These are phyloP conservation scores for Sarcophaga peregrina DNA, from an alignment of 1,140 invertebrate genomes.

Conservation along the genomic window DNA sequence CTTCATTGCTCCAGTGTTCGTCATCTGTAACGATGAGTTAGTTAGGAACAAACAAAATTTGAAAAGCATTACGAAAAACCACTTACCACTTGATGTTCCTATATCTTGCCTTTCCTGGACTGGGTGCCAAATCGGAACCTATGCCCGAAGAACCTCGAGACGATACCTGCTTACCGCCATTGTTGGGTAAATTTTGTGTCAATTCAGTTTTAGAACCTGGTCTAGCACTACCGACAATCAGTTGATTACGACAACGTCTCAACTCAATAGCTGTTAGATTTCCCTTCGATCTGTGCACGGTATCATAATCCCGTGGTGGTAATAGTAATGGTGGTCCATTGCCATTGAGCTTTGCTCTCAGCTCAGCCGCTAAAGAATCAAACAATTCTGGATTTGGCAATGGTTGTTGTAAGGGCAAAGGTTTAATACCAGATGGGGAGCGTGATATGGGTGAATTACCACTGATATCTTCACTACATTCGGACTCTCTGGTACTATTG, in stretches of 20 bases:
- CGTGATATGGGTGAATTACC: constrained; percentile 66
- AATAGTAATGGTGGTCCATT: constrained; percentile 84
- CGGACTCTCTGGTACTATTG: constrained; percentile 79
- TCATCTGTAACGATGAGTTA: constrained; percentile 53
- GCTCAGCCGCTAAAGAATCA: constrained; percentile 91
- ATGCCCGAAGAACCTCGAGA: constrained; percentile 81
- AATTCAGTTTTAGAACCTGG: constrained; percentile 47
- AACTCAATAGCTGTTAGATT: constrained; percentile 85
- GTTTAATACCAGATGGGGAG: constrained; percentile 44
- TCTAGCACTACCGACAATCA: constrained; percentile 58
- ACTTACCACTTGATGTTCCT: constrained; percentile 71
- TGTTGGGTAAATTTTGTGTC: background rate
- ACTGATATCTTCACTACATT: constrained; percentile 76
- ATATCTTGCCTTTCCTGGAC: constrained; percentile 74
- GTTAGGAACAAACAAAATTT: background rate
- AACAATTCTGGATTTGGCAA: constrained; percentile 78
- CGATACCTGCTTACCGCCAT: constrained; percentile 68
- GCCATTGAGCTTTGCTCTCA: constrained; percentile 83
- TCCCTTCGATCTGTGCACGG: constrained; percentile 84
- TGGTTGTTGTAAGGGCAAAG: constrained; percentile 60
- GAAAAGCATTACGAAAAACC: background rate
- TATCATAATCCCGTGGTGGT: constrained; percentile 94
- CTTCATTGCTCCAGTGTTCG: constrained; percentile 64
- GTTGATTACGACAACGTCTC: constrained; percentile 72
- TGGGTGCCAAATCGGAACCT: constrained; percentile 87